A percentile compares a stretch with the other conserved stretches of the same genome.
These are phyloP conservation scores for Bufo gargarizans DNA, from an alignment of 2,113 vertebrate species.

Conservation along the genomic window DNA sequence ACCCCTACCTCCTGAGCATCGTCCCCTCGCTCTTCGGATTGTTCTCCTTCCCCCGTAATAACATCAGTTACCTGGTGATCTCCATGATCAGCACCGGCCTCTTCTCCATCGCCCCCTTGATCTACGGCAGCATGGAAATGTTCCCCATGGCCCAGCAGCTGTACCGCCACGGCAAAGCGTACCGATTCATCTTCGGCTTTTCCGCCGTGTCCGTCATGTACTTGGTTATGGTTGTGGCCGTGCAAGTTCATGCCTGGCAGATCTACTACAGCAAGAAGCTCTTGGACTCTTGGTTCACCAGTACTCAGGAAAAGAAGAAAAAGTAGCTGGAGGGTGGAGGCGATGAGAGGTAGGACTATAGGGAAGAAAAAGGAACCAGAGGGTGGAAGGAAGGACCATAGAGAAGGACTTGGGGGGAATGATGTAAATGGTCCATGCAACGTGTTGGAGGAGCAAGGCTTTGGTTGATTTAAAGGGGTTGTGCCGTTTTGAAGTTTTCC, in stretches of 20 bases:
- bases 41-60: slow-evolving; percentile 91
- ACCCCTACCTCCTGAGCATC: slow-evolving; percentile 91
- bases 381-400: background rate
- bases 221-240: slow-evolving; percentile 84
- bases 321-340: slow-evolving; percentile 73
- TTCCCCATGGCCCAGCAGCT: slow-evolving; percentile 95
- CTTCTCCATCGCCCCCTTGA: slow-evolving; percentile 89
- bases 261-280: slow-evolving; percentile 98
- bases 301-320: slow-evolving; percentile 96
- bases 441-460: background rate
- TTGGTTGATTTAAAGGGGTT: no score
- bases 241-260: slow-evolving; percentile 95
- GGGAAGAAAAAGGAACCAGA: background rate
- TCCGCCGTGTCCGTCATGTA: slow-evolving; percentile 91
- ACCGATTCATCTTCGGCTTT: slow-evolving; percentile 93
- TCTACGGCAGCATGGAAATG: slow-evolving; percentile 98
- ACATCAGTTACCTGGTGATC: slow-evolving; percentile 95
- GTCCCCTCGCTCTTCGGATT: slow-evolving; percentile 86
- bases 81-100: slow-evolving; percentile 95
- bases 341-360: background rate
- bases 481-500: no score
- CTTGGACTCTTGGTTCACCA: slow-evolving; percentile 94
- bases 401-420: background rate
- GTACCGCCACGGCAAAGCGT: slow-evolving; percentile 91
- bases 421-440: background rate